Conservation (phyloP, 2,113 vertebrate species). For the Mirounga angustirostris region DNA sequence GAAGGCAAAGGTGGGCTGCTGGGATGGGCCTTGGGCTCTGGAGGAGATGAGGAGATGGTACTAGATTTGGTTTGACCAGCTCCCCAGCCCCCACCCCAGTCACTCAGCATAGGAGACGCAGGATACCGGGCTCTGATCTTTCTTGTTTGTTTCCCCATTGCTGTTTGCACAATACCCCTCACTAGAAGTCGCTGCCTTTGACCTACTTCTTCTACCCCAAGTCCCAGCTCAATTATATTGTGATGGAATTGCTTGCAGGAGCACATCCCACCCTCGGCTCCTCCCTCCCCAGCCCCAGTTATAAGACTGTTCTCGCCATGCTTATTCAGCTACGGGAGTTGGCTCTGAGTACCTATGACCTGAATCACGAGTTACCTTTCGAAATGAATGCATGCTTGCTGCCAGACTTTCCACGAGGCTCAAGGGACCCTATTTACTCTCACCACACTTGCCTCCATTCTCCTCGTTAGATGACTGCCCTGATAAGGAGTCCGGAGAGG, state of each 20-base stretch:
- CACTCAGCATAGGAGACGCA: not conserved
- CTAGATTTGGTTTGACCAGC: not conserved
- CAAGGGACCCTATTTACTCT: not conserved
- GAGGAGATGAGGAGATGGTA: not conserved
- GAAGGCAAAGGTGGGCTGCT: not conserved
- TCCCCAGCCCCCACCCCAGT: not conserved
- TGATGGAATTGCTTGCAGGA: not conserved
- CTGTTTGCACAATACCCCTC: not conserved
- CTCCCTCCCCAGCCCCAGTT: not conserved
- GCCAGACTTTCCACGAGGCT: not conserved
- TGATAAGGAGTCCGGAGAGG: not conserved
- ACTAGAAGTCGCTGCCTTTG: not conserved
- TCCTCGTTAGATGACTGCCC: not conserved
- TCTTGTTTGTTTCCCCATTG: not conserved
- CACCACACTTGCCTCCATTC: not conserved
- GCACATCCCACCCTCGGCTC: too few relatives aligned
- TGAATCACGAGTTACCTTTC: not conserved
- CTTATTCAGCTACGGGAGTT: not conserved
- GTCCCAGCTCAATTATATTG: not conserved
- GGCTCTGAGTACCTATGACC: not conserved
- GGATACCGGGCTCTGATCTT: not conserved
- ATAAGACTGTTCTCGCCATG: not conserved
- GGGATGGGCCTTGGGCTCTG: not conserved
- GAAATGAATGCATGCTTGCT: not conserved
- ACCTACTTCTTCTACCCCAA: constrained; percentile 3